Evolutionary conservation across 2,888 invertebrate genomes (phyloP).

Genomic region (Brenthis ino): DNA sequence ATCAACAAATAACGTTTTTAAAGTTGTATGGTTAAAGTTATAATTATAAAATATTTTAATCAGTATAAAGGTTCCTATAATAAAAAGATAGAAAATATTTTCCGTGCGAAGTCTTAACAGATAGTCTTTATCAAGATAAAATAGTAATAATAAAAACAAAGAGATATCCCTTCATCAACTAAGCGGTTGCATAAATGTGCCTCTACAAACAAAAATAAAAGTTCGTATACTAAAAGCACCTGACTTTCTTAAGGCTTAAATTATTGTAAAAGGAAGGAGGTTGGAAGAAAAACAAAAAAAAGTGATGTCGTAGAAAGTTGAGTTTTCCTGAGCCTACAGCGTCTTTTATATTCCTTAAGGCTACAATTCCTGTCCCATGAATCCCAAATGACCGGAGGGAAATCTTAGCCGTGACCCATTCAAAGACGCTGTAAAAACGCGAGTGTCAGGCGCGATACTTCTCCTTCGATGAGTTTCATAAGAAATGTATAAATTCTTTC

Average conservation of each 20-base stretch:
- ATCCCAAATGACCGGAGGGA: conserved; percentile 82
- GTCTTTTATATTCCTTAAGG: conserved; percentile 79
- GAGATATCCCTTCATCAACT: not conserved
- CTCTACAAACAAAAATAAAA: conserved; percentile 32
- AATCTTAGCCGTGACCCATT: conserved; percentile 82
- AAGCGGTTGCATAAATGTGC: conserved; percentile 11
- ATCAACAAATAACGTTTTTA: no score
- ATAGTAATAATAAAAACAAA: not conserved
- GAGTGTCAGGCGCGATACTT: conserved; percentile 46
- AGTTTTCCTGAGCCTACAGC: conserved; percentile 76
- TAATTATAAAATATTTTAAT: no score
- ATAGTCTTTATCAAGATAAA: not conserved
- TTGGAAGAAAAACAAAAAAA: conserved; percentile 56
- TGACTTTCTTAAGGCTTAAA: conserved; percentile 56
- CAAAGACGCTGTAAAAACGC: conserved; percentile 64
- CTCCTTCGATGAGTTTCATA: conserved; percentile 41
- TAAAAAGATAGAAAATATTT: no score
- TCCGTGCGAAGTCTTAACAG: no score
- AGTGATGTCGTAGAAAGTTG: conserved; percentile 58
- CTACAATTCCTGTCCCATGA: conserved; percentile 80
- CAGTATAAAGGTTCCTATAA: no score
- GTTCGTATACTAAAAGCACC: conserved; percentile 52
- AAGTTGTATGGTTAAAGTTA: no score
- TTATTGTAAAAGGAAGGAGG: conserved; percentile 64
- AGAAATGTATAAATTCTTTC: conserved; percentile 23